Conservation (phyloP, 2,113 vertebrate genomes). For the Ciconia maguari region DNA sequence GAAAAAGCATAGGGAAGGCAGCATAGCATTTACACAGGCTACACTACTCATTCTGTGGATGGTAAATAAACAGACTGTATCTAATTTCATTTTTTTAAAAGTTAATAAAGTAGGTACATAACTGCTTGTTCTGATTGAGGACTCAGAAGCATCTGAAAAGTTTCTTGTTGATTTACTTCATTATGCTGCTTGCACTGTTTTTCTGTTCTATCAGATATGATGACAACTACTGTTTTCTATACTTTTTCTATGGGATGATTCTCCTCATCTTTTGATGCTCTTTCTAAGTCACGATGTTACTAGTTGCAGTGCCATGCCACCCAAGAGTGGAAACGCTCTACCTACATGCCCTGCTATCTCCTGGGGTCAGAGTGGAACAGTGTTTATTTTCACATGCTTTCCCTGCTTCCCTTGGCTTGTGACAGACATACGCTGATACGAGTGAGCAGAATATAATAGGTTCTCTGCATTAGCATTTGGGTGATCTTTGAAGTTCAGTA, state of each 20-base stretch:
- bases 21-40: neutral
- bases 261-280: neutral
- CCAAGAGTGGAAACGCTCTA: neutral
- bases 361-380: neutral
- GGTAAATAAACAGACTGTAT: neutral
- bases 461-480: neutral
- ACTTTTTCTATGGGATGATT: neutral
- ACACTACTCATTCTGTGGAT: neutral
- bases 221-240: neutral
- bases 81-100: neutral
- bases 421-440: accelerated
- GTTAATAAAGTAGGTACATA: neutral
- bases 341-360: neutral
- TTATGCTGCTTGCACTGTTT: neutral
- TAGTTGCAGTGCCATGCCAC: neutral
- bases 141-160: neutral
- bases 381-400: neutral
- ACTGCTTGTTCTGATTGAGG: neutral
- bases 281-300: neutral
- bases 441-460: neutral
- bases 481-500: neutral
- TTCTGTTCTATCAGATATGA: neutral
- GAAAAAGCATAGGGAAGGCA: neutral
- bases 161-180: neutral
- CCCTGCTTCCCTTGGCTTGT: neutral